Conservation (phyloP, 1,140 invertebrate species). For the Luehdorfia chinensis region DNA sequence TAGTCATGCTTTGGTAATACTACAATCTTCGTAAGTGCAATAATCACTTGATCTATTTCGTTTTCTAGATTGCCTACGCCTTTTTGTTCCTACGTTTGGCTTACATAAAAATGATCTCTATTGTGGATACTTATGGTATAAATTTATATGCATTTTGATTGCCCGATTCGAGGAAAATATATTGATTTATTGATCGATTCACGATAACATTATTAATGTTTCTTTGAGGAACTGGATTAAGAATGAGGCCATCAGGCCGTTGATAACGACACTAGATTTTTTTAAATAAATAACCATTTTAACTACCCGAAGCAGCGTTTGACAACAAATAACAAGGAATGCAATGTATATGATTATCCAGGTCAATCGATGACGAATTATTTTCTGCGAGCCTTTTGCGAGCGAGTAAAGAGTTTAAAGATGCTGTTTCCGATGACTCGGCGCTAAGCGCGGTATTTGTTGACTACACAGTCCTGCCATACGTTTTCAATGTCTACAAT, state of each 20-base stretch:
- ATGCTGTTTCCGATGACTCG: no score
- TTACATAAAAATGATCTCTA: neutral
- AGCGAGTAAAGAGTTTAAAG: no score
- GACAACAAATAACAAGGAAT: no score
- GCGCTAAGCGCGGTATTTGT: no score
- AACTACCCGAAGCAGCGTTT: no score
- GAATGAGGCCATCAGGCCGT: neutral
- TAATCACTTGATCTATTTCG: constrained; percentile 8
- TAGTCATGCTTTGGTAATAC: neutral
- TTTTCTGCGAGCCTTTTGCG: no score
- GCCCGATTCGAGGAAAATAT: neutral
- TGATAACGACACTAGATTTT: neutral
- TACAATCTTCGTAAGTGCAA: neutral
- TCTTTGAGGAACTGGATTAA: constrained; percentile 3
- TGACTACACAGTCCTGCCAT: no score
- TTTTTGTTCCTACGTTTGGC: neutral
- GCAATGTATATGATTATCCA: no score
- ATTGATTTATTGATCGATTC: constrained; percentile 7
- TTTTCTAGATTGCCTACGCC: neutral
- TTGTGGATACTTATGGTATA: neutral
- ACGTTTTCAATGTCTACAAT: no score
- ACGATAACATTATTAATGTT: constrained; percentile 5
- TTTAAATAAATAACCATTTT: neutral
- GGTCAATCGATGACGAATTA: no score
- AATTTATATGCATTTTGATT: neutral